Conservation (phyloP, 1,140 invertebrate species). For the Drosophila paulistorum region DNA sequence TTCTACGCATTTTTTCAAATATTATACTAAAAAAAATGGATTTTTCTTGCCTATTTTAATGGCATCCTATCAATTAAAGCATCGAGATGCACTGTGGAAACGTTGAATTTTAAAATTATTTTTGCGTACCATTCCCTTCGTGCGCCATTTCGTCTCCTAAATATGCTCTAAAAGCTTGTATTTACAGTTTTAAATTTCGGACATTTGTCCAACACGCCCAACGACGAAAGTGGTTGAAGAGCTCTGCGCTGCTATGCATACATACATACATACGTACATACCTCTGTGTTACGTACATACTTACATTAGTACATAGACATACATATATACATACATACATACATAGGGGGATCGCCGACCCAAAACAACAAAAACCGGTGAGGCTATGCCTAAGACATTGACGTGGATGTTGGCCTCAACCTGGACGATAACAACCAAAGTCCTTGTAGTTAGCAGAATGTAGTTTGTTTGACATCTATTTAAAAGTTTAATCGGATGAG, state of each 20-base stretch:
- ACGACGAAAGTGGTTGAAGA: conserved; percentile 40
- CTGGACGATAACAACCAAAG: conserved; percentile 57
- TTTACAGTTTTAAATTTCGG: conserved; percentile 79
- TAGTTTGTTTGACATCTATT: conserved; percentile 82
- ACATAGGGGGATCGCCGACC: conserved; percentile 20
- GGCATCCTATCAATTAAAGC: too few species aligned
- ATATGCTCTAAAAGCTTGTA: conserved; percentile 45
- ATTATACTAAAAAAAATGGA: too few species aligned
- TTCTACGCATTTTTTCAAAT: too few species aligned
- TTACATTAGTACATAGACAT: conserved; percentile 33
- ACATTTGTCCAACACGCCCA: conserved; percentile 73
- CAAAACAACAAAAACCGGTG: conserved; percentile 24
- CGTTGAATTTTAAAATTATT: not conserved
- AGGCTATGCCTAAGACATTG: conserved; percentile 66
- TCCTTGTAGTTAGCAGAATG: conserved; percentile 76
- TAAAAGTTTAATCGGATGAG: conserved; percentile 82
- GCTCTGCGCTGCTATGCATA: conserved; percentile 37
- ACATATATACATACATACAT: conserved; percentile 15
- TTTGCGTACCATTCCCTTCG: not conserved
- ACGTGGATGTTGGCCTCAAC: conserved; percentile 28
- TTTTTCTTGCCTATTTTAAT: too few species aligned
- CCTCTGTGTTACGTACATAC: too few species aligned
- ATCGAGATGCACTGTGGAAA: too few species aligned
- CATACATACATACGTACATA: conserved; percentile 30
- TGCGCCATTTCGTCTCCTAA: not conserved